phyloP scores from a whole-genome alignment of 2,888 invertebrate species.

The Heliconius charithonia region DNA sequence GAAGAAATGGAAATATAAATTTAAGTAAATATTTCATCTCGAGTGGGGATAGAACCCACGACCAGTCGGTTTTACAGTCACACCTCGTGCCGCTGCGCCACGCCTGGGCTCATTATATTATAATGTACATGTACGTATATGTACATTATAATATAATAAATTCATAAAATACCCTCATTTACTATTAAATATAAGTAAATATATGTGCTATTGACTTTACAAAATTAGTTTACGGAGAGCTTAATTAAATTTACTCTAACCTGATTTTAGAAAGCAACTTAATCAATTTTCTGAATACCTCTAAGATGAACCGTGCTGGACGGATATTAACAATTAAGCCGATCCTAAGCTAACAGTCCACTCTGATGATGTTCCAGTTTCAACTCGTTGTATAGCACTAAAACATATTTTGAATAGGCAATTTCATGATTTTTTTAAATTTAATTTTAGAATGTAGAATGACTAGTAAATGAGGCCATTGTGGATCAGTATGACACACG shows the following conservation, averaged over 20 bases:
- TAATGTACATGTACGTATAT: neutral
- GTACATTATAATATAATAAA: neutral
- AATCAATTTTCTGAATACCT: slow-evolving; percentile 42
- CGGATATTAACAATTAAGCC: slow-evolving; percentile 38
- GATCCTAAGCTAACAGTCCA: slow-evolving; percentile 40
- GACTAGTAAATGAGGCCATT: neutral
- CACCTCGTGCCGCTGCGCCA: too few species aligned
- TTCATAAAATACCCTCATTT: neutral
- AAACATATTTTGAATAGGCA: neutral
- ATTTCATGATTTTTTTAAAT: neutral
- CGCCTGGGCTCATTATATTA: too few species aligned
- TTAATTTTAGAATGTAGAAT: too few species aligned
- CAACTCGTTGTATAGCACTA: neutral
- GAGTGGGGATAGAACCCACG: too few species aligned
- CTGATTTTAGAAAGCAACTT: slow-evolving; percentile 38
- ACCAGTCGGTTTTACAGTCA: too few species aligned
- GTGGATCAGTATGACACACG: neutral
- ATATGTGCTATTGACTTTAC: slow-evolving; percentile 33
- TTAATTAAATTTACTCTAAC: slow-evolving; percentile 41
- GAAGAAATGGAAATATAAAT: too few species aligned
- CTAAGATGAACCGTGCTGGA: slow-evolving; percentile 31
- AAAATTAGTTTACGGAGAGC: slow-evolving; percentile 34
- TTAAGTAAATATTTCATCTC: too few species aligned
- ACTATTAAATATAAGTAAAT: slow-evolving; percentile 1
- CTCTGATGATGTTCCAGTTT: slow-evolving; percentile 30